Percentiles rank a stretch among this genome's conserved stretches.
These are phyloP conservation scores for Pteromalus puparum DNA, from an alignment of 1,140 invertebrate genomes.

Conservation along the genomic window DNA sequence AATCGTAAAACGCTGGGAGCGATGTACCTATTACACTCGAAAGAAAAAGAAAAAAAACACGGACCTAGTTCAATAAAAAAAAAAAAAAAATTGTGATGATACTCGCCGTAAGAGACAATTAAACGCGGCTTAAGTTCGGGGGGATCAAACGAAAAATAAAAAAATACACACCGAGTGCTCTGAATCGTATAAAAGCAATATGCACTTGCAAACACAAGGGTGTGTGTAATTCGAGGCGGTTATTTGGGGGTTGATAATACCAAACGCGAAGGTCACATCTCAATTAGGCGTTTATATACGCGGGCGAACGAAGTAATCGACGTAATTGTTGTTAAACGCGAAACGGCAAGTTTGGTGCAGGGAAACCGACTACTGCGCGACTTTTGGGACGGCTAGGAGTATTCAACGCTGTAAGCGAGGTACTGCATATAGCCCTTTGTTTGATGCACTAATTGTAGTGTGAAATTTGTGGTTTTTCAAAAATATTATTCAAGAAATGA, in stretches of 20 bases:
- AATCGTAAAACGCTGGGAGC: neutral
- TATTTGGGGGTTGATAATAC: neutral
- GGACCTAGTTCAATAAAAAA: conserved; percentile 5
- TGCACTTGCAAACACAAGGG: neutral
- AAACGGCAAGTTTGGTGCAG: neutral
- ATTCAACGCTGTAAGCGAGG: neutral
- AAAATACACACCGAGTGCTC: neutral
- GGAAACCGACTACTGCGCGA: neutral
- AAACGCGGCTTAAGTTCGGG: neutral
- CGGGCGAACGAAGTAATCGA: neutral
- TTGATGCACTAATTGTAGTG: neutral
- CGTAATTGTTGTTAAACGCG: conserved; percentile 15
- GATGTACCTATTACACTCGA: neutral
- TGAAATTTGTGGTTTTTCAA: too few relatives aligned
- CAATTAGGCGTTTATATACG: neutral
- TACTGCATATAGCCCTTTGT: neutral
- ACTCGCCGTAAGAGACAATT: neutral
- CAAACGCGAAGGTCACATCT: neutral
- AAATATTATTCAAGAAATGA: too few relatives aligned
- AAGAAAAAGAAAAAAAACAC: neutral
- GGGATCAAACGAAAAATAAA: neutral
- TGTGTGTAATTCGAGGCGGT: neutral
- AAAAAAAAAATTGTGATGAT: neutral
- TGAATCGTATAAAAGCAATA: conserved; percentile 4
- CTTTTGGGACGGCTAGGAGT: neutral